Conservation (phyloP, 2,888 invertebrate species). For the Tetrapedia diversipes region DNA sequence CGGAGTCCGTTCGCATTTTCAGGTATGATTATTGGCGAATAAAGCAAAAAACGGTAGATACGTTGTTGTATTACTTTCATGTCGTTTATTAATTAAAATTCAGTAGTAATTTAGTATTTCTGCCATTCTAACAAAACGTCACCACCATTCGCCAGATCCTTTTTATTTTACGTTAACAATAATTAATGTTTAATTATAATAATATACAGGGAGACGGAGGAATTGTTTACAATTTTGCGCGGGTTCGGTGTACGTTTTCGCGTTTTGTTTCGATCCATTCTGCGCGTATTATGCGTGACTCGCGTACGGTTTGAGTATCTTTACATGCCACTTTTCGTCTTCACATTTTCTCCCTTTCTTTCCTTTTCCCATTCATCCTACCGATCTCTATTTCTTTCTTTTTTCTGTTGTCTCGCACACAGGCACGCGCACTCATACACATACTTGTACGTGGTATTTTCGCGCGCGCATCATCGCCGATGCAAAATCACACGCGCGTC, state of each 20-base stretch:
- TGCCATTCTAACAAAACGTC: slow-evolving; percentile 82
- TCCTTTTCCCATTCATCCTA: too few relatives aligned
- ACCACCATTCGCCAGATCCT: slow-evolving; percentile 79
- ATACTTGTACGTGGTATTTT: background rate
- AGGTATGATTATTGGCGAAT: slow-evolving; percentile 51
- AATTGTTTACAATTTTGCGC: slow-evolving; percentile 45
- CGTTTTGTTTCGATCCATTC: slow-evolving; percentile 29
- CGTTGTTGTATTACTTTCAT: slow-evolving; percentile 82
- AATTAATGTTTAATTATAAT: slow-evolving; percentile 81
- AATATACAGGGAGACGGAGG: slow-evolving; percentile 78
- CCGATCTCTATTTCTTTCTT: background rate
- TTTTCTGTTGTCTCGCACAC: too few relatives aligned
- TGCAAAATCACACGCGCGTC: slow-evolving; percentile 22
- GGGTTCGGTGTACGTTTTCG: slow-evolving; percentile 20
- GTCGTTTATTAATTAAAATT: slow-evolving; percentile 83
- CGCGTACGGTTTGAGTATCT: background rate
- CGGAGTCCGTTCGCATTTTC: too few relatives aligned
- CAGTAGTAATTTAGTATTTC: slow-evolving; percentile 83
- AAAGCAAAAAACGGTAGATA: slow-evolving; percentile 64
- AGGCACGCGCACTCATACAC: background rate
- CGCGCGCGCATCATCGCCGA: slow-evolving; percentile 15
- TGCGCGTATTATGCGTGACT: background rate
- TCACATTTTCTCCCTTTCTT: slow-evolving; percentile 9
- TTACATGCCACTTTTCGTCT: background rate
- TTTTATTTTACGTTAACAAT: slow-evolving; percentile 80